A percentile compares a stretch with the other conserved stretches of the same genome.
These are phyloP conservation scores for Cyprinodon variegatus DNA, from an alignment of 2,113 vertebrate species.

Conservation along the genomic window DNA sequence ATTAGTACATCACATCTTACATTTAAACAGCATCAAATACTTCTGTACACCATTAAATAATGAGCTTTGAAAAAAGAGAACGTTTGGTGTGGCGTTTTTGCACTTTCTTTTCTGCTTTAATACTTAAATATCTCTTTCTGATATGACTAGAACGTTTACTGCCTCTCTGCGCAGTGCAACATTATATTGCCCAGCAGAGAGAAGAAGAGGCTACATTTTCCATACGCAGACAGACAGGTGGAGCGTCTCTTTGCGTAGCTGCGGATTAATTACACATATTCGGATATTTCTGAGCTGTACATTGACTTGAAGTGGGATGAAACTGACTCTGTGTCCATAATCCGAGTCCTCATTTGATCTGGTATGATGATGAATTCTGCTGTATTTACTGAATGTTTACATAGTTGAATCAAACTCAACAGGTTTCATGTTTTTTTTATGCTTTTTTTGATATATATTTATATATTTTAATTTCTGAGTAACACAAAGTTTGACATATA, in stretches of 20 bases:
- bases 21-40: slow-evolving; percentile 87
- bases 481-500: slow-evolving; percentile 73
- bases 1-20: slow-evolving; percentile 89
- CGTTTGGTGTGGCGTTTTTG: slow-evolving; percentile 68
- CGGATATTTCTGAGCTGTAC: slow-evolving; percentile 63
- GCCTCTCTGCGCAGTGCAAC: slow-evolving; percentile 30
- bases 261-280: slow-evolving; percentile 50
- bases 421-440: slow-evolving; percentile 31
- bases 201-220: slow-evolving; percentile 68
- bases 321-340: slow-evolving; percentile 38
- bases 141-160: slow-evolving; percentile 50
- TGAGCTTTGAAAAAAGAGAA: slow-evolving; percentile 77
- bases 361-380: slow-evolving; percentile 33
- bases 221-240: slow-evolving; percentile 55
- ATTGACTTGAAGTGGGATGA: slow-evolving; percentile 51
- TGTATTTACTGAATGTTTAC: slow-evolving; percentile 65
- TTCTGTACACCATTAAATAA: slow-evolving; percentile 86
- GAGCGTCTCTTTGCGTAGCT: slow-evolving; percentile 35
- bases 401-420: slow-evolving; percentile 51
- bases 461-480: slow-evolving; percentile 33
- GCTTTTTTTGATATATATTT: slow-evolving; percentile 15
- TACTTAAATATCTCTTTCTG: slow-evolving; percentile 73
- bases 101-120: slow-evolving; percentile 71
- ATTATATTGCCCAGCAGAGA: slow-evolving; percentile 59
- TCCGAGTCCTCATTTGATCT: slow-evolving; percentile 42